phyloP scores from a whole-genome alignment of 1,140 invertebrate species.

The Patella vulgata region DNA sequence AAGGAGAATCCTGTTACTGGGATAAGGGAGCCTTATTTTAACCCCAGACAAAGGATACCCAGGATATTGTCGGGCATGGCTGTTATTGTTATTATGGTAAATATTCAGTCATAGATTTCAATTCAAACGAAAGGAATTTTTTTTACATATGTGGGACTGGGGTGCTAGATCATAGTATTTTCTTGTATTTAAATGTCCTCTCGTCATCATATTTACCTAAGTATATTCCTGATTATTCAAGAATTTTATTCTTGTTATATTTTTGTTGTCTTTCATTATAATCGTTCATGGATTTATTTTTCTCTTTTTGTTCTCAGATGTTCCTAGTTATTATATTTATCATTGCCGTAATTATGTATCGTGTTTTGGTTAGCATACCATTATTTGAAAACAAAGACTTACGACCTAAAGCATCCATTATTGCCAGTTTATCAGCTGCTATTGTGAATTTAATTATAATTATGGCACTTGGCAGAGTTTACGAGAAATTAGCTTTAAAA shows the following conservation, averaged over 20 bases:
- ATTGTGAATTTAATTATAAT: constrained; percentile 79
- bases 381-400: constrained; percentile 73
- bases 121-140: no score
- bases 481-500: constrained; percentile 88
- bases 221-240: no score
- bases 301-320: constrained; percentile 71
- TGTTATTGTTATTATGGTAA: constrained; percentile 63
- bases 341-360: constrained; percentile 79
- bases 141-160: no score
- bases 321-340: constrained; percentile 79
- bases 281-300: no score
- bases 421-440: constrained; percentile 77
- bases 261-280: no score
- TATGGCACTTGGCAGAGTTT: constrained; percentile 77
- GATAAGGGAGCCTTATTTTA: constrained; percentile 73
- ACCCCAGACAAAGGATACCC: constrained; percentile 59
- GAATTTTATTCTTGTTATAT: no score
- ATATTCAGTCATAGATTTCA: no score
- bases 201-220: no score
- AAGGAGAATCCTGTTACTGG: constrained; percentile 67
- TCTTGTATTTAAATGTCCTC: no score
- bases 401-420: constrained; percentile 72
- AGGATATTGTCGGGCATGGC: constrained; percentile 63
- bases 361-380: constrained; percentile 74
- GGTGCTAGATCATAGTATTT: no score